These are phyloP conservation scores for Steinernema scapterisci DNA, from an alignment of 2,888 invertebrate species.

Conservation along the genomic window DNA sequence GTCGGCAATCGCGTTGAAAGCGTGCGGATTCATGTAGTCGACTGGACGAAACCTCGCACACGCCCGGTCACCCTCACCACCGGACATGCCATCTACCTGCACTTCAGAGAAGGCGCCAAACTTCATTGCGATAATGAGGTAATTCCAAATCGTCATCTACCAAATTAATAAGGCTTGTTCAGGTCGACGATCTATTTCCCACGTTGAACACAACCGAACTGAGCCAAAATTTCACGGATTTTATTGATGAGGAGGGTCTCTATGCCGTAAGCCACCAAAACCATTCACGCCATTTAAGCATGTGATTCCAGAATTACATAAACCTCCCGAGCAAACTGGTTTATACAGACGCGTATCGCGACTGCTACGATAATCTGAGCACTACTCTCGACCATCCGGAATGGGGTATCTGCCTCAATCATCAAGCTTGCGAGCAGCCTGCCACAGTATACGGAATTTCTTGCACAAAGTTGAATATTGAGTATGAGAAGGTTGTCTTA, in stretches of 20 bases:
- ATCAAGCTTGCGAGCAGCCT: background rate
- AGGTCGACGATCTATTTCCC: background rate
- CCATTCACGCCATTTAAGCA: background rate
- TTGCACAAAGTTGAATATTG: background rate
- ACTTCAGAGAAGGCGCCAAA: constrained; percentile 1
- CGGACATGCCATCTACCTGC: background rate
- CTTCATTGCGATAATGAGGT: background rate
- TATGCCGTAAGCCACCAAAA: background rate
- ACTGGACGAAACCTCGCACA: background rate
- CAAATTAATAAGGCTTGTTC: too few species aligned
- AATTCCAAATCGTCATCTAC: too few species aligned
- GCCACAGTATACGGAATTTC: background rate
- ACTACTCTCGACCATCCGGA: background rate
- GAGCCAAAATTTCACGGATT: background rate
- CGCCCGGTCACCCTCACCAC: background rate
- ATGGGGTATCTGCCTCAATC: constrained; percentile 24
- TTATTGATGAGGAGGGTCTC: background rate
- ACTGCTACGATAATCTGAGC: background rate
- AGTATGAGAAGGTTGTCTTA: background rate
- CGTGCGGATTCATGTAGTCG: background rate
- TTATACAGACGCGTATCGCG: background rate
- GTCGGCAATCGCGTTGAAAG: constrained; percentile 9
- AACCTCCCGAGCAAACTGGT: background rate
- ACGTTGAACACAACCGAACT: background rate
- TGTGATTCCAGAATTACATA: background rate